A percentile compares a stretch with the other conserved stretches of the same genome.
Conservation (phyloP, 2,113 vertebrate species). For the Malurus alboscapulatus region DNA sequence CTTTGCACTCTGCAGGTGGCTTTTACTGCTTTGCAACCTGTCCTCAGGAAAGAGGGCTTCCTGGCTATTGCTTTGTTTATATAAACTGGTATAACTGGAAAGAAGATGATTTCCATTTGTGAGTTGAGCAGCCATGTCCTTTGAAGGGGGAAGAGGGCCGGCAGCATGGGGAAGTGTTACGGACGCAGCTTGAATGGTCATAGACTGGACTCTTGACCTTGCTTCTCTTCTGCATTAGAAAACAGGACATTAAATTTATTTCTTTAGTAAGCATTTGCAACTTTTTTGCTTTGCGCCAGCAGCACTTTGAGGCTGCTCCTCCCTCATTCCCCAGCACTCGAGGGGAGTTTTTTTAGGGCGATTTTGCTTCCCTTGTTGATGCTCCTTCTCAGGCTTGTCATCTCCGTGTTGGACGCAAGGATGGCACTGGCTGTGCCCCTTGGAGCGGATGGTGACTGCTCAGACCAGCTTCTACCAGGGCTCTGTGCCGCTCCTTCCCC, state of each 20-base stretch:
- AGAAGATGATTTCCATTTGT: not conserved
- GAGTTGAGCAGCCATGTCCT: not conserved
- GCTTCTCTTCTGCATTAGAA: not conserved
- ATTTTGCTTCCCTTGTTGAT: not conserved
- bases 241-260: not conserved
- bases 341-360: not conserved
- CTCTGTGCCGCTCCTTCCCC: not conserved
- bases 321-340: not conserved
- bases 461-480: not conserved
- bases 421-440: not conserved
- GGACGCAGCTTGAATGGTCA: not conserved
- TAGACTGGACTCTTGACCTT: not conserved
- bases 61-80: not conserved
- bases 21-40: not conserved
- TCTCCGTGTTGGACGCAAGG: rapidly evolving
- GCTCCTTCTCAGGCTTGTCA: not conserved
- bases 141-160: not conserved
- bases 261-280: rapidly evolving
- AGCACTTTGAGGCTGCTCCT: not conserved
- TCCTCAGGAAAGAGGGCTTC: not conserved
- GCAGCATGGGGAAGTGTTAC: not conserved
- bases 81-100: not conserved
- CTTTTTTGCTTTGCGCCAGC: not conserved
- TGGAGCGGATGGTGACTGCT: not conserved
- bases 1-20: not conserved